These are phyloP conservation scores for Rhinogobius similis DNA, from an alignment of 2,113 vertebrate genomes.

Conservation along the genomic window DNA sequence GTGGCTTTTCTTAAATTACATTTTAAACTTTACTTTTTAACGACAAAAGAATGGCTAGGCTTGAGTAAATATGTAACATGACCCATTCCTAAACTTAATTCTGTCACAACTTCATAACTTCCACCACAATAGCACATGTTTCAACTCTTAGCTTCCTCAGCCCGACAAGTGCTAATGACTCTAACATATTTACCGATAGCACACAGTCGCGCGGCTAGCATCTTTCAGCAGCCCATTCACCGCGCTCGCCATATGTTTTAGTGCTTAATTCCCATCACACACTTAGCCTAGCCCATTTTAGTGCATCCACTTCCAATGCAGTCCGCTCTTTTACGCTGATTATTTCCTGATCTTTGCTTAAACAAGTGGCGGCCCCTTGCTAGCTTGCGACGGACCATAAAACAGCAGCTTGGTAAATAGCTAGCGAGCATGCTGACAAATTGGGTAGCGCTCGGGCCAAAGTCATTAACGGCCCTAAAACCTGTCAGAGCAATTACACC, in stretches of 20 bases:
- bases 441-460: slow-evolving; percentile 71
- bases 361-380: slow-evolving; percentile 73
- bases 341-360: slow-evolving; percentile 82
- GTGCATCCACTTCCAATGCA: slow-evolving; percentile 43
- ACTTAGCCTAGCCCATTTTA: slow-evolving; percentile 58
- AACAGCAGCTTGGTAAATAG: slow-evolving; percentile 84
- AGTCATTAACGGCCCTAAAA: slow-evolving; percentile 81
- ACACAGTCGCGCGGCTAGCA: slow-evolving; percentile 42
- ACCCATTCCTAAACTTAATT: not conserved
- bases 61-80: too few relatives aligned
- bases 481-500: slow-evolving; percentile 77
- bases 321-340: slow-evolving; percentile 73
- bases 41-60: too few relatives aligned
- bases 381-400: slow-evolving; percentile 70
- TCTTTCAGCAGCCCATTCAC: slow-evolving; percentile 23
- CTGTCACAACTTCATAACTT: too few relatives aligned
- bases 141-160: slow-evolving; percentile 43
- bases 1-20: too few relatives aligned
- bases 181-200: slow-evolving; percentile 48
- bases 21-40: too few relatives aligned
- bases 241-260: slow-evolving; percentile 50
- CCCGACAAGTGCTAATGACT: slow-evolving; percentile 44
- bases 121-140: not conserved
- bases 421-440: slow-evolving; percentile 75
- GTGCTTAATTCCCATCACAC: slow-evolving; percentile 58